A percentile compares a stretch with the other conserved stretches of the same genome.
Evolutionary conservation across 2,113 vertebrate genomes (phyloP).

Genomic region (Phalacrocorax brasilianus): DNA sequence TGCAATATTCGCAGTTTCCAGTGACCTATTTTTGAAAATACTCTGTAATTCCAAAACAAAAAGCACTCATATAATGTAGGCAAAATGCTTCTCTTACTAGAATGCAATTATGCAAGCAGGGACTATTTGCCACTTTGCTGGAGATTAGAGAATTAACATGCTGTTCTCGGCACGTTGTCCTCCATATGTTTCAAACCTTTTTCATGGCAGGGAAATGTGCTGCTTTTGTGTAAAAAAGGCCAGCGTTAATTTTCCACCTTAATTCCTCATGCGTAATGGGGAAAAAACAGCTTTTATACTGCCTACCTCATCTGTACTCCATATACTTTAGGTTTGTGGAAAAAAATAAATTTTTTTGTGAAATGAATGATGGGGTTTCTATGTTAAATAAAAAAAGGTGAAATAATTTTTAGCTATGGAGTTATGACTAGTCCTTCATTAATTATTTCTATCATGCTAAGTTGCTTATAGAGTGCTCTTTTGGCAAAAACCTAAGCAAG

Average conservation of each 20-base stretch:
- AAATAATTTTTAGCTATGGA: not conserved
- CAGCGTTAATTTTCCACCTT: not conserved
- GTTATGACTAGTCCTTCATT: not conserved
- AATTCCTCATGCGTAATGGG: not conserved
- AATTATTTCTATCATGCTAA: not conserved
- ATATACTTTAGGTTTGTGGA: not conserved
- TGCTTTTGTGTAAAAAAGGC: not conserved
- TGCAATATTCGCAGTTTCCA: constrained; percentile 26
- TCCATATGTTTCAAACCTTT: not conserved
- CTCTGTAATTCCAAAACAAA: constrained; percentile 5
- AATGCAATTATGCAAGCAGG: constrained; percentile 11
- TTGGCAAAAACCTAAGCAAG: not conserved
- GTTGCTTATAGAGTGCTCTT: not conserved
- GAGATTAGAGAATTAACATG: not conserved
- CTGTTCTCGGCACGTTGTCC: not conserved
- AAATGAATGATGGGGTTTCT: not conserved
- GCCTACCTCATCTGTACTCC: not conserved
- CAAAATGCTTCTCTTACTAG: not conserved
- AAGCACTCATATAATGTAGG: not conserved
- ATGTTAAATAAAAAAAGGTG: not conserved
- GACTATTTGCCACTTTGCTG: not conserved
- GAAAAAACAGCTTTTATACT: not conserved
- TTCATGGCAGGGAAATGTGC: not conserved
- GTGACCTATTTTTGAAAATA: constrained; percentile 35
- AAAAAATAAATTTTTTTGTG: not conserved